These are phyloP conservation scores for Hippasteria phrygiana DNA, from an alignment of 53 echinoderm and acorn worm species.

Conservation along the genomic window DNA sequence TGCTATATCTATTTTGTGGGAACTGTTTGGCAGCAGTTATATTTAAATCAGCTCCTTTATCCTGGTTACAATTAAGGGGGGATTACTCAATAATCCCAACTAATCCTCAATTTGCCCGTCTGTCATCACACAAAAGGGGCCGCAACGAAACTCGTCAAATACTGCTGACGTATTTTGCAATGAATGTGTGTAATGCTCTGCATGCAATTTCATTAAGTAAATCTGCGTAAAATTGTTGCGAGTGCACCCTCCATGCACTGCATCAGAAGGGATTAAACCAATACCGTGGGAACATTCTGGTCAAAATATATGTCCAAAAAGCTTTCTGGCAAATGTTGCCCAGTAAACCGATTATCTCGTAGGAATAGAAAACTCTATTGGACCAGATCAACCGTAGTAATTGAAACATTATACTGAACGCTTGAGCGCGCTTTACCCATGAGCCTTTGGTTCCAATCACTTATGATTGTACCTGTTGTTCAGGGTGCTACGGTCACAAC, in stretches of 20 bases:
- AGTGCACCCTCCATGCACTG: too few species aligned
- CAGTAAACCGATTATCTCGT: not conserved
- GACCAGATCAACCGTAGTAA: not conserved
- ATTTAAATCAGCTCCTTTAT: slow-evolving; percentile 18
- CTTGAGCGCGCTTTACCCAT: slow-evolving; percentile 48
- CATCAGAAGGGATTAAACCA: too few species aligned
- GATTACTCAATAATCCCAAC: slow-evolving; percentile 1
- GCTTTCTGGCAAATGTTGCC: too few species aligned
- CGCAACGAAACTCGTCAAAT: too few species aligned
- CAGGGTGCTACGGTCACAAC: not conserved
- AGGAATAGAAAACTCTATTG: not conserved
- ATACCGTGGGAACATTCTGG: too few species aligned
- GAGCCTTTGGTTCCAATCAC: not conserved
- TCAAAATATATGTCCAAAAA: too few species aligned
- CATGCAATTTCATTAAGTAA: too few species aligned
- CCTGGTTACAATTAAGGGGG: slow-evolving; percentile 2
- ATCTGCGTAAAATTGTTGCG: too few species aligned
- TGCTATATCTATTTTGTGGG: not conserved
- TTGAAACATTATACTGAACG: not conserved
- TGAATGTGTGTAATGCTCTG: too few species aligned
- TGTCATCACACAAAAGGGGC: not conserved
- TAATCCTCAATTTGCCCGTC: not conserved
- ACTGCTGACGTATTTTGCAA: too few species aligned
- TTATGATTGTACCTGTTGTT: not conserved
- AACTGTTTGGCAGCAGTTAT: slow-evolving; percentile 10